Evolutionary conservation across 2,888 invertebrate species (phyloP).

Genomic region (Dorcus parallelipipedus): DNA sequence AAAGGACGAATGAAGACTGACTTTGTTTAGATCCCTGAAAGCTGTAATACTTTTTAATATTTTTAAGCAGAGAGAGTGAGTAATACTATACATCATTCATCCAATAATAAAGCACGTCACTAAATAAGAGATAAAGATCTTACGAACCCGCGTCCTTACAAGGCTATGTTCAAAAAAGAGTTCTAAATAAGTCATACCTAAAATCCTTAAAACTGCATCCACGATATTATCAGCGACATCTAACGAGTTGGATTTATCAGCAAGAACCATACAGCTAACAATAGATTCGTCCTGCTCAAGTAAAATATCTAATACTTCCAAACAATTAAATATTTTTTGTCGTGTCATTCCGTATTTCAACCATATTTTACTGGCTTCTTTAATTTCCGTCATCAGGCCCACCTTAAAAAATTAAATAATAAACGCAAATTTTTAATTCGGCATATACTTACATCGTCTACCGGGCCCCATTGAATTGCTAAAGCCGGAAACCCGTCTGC

Average conservation of each 20-base stretch:
- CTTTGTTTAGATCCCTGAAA: conserved; percentile 66
- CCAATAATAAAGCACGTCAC: conserved; percentile 30
- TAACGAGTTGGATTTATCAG: conserved; percentile 63
- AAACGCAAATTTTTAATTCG: conserved; percentile 15
- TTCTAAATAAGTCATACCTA: conserved; percentile 19
- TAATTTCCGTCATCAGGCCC: conserved; percentile 22
- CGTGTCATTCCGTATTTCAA: conserved; percentile 59
- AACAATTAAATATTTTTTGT: conserved; percentile 63
- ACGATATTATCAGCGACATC: conserved; percentile 60
- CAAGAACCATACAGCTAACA: conserved; percentile 82
- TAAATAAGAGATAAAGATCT: neutral
- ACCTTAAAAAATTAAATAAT: conserved; percentile 8
- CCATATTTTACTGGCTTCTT: conserved; percentile 16
- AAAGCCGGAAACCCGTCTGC: conserved; percentile 70
- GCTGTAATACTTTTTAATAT: conserved; percentile 50
- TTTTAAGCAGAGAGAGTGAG: conserved; percentile 26
- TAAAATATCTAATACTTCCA: conserved; percentile 64
- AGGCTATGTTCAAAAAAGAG: neutral
- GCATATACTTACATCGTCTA: conserved; percentile 72
- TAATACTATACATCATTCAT: too few relatives aligned
- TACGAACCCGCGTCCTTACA: too few relatives aligned
- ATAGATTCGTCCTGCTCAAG: conserved; percentile 64
- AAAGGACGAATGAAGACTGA: conserved; percentile 68
- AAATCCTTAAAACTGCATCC: conserved; percentile 62
- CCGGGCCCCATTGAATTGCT: conserved; percentile 90